Evolutionary conservation across 2,113 vertebrate species (phyloP).

Genomic region (Speoplatyrhinus poulsoni): DNA sequence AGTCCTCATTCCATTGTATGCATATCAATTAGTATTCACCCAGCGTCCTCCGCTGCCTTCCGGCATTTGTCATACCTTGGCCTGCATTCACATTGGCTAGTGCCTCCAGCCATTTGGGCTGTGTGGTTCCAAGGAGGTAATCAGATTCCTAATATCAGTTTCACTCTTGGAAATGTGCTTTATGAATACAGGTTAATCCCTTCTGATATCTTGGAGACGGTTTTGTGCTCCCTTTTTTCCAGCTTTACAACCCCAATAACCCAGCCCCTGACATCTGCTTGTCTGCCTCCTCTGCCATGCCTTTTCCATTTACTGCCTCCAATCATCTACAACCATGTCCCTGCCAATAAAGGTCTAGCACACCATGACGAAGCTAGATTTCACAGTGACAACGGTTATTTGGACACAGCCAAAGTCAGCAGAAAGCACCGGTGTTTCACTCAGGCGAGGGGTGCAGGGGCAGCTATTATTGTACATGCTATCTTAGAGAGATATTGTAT

Average conservation of each 20-base stretch:
- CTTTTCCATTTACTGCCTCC: constrained; percentile 19
- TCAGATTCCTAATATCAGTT: constrained; percentile 26
- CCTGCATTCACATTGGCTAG: constrained; percentile 16
- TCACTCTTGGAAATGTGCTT: constrained; percentile 26
- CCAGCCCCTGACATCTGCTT: constrained; percentile 43
- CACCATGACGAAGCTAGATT: constrained; percentile 56
- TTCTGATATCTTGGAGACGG: constrained; percentile 4
- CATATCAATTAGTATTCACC: constrained; percentile 53
- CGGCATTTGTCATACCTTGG: constrained; percentile 45
- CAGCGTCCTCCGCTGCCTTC: constrained; percentile 26
- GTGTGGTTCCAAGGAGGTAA: constrained; percentile 34
- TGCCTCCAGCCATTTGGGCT: constrained; percentile 35
- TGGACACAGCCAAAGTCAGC: constrained; percentile 36
- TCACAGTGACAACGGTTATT: constrained; percentile 55
- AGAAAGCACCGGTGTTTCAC: constrained; percentile 5
- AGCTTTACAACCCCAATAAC: constrained; percentile 27
- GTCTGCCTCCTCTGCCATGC: constrained; percentile 26
- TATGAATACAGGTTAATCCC: constrained; percentile 20
- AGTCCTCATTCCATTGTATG: constrained; percentile 30
- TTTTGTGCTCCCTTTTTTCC: constrained; percentile 15
- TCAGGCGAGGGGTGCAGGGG: constrained; percentile 26
- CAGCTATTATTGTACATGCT: constrained; percentile 29
- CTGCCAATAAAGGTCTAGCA: constrained; percentile 47
- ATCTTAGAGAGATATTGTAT: constrained; percentile 51
- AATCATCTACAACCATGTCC: constrained; percentile 49